A percentile compares a stretch with the other conserved stretches of the same genome.
Evolutionary conservation across 2,113 vertebrate species (phyloP).

Genomic region (Anguilla rostrata): DNA sequence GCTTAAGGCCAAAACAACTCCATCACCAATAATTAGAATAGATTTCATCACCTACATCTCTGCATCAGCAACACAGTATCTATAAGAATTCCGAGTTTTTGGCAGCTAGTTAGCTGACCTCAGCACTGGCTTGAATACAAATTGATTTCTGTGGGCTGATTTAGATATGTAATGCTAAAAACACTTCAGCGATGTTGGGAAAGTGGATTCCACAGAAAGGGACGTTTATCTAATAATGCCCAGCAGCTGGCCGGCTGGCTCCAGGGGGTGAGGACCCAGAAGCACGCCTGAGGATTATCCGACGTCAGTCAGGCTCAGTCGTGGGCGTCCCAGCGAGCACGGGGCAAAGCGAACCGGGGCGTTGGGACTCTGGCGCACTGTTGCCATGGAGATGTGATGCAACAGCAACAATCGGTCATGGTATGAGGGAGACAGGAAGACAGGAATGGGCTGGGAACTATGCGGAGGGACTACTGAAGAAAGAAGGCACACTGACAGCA

Average conservation of each 20-base stretch:
- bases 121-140: neutral
- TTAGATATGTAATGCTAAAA: neutral
- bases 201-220: neutral
- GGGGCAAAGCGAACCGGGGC: slow-evolving; percentile 8
- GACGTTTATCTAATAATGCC: neutral
- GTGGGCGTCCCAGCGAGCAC: neutral
- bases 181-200: neutral
- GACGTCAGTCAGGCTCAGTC: neutral
- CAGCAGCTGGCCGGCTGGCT: neutral
- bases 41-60: neutral
- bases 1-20: neutral
- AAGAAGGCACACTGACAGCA: neutral
- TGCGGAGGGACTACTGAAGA: neutral
- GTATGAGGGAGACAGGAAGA: neutral
- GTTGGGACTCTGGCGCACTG: neutral
- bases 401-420: slow-evolving; percentile 15
- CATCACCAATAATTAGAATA: neutral
- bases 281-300: neutral
- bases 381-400: slow-evolving; percentile 11
- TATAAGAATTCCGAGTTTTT: neutral
- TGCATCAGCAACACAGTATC: neutral
- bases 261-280: neutral
- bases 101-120: neutral
- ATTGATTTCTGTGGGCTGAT: neutral
- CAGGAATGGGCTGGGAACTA: neutral